These are phyloP conservation scores for Coreius guichenoti DNA, from an alignment of 2,797 vertebrate genomes.

Conservation along the genomic window DNA sequence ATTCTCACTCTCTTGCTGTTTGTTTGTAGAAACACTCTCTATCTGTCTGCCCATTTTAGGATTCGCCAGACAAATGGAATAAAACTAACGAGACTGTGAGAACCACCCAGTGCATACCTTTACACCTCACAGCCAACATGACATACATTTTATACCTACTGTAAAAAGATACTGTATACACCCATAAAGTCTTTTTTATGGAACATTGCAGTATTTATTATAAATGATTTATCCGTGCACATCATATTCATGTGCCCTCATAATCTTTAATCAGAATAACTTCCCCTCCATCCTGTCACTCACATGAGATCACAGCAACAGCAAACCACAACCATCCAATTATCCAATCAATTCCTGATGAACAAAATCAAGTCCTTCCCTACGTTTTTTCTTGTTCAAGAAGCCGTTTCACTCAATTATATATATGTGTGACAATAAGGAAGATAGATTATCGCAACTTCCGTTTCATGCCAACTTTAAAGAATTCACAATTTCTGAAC, in stretches of 20 bases:
- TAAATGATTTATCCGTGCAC: background rate
- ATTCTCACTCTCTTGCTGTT: slow-evolving; percentile 58
- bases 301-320: background rate
- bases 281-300: background rate
- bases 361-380: background rate
- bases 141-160: slow-evolving; percentile 12
- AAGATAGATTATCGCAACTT: background rate
- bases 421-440: background rate
- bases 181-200: background rate
- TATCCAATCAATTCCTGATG: background rate
- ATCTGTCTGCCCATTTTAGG: slow-evolving; percentile 36
- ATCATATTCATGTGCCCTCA: background rate
- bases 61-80: background rate
- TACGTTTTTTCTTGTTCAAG: background rate
- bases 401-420: background rate
- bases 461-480: background rate
- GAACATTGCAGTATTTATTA: background rate
- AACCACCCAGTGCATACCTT: background rate
- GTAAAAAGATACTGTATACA: background rate
- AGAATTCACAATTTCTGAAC: slow-evolving; percentile 13
- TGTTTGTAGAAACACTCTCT: slow-evolving; percentile 48
- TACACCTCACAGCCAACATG: background rate
- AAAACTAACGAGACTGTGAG: slow-evolving; percentile 5
- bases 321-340: background rate
- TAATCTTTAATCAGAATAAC: background rate